Evolutionary conservation across 2,113 vertebrate species (phyloP), one percentile per base, ranked within the genome.

Genomic region (Caranx ignobilis): DNA sequence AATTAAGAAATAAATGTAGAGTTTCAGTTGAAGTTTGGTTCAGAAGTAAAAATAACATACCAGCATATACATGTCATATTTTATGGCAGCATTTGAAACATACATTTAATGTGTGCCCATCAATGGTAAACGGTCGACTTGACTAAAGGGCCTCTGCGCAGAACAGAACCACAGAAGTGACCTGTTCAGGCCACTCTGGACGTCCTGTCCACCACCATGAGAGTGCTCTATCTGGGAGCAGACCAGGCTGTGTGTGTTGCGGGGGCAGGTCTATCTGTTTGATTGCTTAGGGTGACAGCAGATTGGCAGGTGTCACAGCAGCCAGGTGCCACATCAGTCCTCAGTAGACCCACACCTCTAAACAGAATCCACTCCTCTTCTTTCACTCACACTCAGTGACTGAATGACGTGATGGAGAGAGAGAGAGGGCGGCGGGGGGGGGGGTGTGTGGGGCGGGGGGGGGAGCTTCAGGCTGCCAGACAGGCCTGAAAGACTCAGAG

Each of bases 281-380:
- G 57, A 69, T 66, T 13, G 63, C 62, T 75, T 61, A 32, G 12
- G 75, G 64, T 74, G 82, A 15, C 76, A 71, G 75, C 54, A 34
- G 80, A 84, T 47, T 83, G 86, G 83, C 68, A 8, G 66, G 12
- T 43, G 77, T 62, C 67, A 8, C 35, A 60, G 59, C 71, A 66
- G 39, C 39, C 37, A n/a, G 77, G 81, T 50, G 77, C 43, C 67
- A 64, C 65, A 48, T 65, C 57, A 35, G 19, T 67, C 80, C 48
- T 64, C 77, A n/a, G 68, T 1, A 26, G 74, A 62, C 32, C 32
- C 13, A 41, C n/a, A 54, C 65, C 72, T 67, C 71, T 74, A 48
- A 11, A 11, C 60, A 62, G 16, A 16, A 13, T 59, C 54, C 55
- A 21, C 82, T 61, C 59, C 26, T 73, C 26, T 50, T 26, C 47